phyloP scores from a whole-genome alignment of 2,888 invertebrate genomes.

The Scaptomyza caliginosa region DNA sequence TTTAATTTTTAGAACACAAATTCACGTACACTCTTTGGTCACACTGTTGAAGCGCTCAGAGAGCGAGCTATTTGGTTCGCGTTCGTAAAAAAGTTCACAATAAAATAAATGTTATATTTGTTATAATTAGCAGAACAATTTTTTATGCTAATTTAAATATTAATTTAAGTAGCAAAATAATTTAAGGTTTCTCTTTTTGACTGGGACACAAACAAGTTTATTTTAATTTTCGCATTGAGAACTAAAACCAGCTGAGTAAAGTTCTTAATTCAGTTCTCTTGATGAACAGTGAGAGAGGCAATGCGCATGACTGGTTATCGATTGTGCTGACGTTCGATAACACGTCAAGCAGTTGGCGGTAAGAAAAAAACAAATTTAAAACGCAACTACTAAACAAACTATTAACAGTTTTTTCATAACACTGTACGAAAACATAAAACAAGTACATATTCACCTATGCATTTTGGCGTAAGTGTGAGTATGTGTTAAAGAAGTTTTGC shows the following conservation, averaged over 20 bases:
- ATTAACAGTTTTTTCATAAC: neutral
- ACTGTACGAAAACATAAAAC: neutral
- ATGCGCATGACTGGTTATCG: slow-evolving; percentile 48
- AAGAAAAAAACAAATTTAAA: slow-evolving; percentile 9
- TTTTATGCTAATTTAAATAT: too few relatives aligned
- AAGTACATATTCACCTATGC: neutral
- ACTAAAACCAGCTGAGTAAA: neutral
- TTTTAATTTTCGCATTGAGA: too few relatives aligned
- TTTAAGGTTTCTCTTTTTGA: too few relatives aligned
- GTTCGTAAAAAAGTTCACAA: slow-evolving; percentile 21
- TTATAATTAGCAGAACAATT: too few relatives aligned
- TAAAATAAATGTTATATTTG: too few relatives aligned
- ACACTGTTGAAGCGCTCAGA: slow-evolving; percentile 24
- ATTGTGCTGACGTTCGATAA: slow-evolving; percentile 35
- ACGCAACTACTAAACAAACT: neutral
- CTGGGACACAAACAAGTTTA: neutral
- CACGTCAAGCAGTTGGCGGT: slow-evolving; percentile 14
- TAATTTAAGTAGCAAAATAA: too few relatives aligned
- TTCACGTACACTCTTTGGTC: slow-evolving; percentile 12
- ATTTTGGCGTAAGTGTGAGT: neutral
- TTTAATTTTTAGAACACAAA: slow-evolving; percentile 28
- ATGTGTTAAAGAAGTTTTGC: neutral
- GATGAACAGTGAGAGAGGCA: neutral
- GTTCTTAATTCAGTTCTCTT: neutral
- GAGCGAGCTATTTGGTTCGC: slow-evolving; percentile 1